phyloP scores from a whole-genome alignment of 1,140 invertebrate genomes.

The Druon quercuslanigerum region DNA sequence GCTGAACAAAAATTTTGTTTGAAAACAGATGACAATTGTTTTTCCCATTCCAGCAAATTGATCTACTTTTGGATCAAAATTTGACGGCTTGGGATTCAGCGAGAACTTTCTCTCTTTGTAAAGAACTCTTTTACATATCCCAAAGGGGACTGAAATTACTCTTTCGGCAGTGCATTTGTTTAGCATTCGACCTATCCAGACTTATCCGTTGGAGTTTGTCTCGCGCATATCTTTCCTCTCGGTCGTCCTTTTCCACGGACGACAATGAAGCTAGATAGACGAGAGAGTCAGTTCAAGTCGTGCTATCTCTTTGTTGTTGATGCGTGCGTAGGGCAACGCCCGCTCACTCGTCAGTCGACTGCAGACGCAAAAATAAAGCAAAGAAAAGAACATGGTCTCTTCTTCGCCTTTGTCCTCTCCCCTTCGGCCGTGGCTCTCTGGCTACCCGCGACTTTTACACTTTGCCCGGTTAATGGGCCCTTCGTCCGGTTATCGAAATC shows the following conservation, averaged over 20 bases:
- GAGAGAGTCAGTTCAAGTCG: constrained; percentile 38
- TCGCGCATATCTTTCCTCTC: constrained; percentile 42
- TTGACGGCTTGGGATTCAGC: no score
- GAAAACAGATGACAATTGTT: no score
- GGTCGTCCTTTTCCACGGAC: constrained; percentile 44
- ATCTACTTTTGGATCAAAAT: no score
- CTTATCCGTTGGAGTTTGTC: constrained; percentile 40
- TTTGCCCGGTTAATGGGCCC: constrained; percentile 25
- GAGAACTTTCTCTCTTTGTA: no score
- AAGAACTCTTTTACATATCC: no score
- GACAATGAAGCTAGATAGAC: constrained; percentile 57
- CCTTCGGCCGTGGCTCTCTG: constrained; percentile 12
- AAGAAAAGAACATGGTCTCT: constrained; percentile 46
- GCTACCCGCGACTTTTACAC: constrained; percentile 5
- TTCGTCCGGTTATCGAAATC: constrained; percentile 20
- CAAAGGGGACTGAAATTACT: background rate
- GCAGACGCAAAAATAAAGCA: constrained; percentile 63
- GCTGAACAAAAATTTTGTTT: no score
- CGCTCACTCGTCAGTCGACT: constrained; percentile 51
- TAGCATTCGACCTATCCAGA: constrained; percentile 6
- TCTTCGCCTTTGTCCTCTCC: constrained; percentile 37
- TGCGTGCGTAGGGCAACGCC: constrained; percentile 61
- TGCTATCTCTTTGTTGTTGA: constrained; percentile 64
- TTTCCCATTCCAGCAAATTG: no score
- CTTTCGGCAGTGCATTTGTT: background rate